Base-by-base conservation (phyloP, 2,888 invertebrate genomes). In the Sarcophaga rosellei region DNA sequence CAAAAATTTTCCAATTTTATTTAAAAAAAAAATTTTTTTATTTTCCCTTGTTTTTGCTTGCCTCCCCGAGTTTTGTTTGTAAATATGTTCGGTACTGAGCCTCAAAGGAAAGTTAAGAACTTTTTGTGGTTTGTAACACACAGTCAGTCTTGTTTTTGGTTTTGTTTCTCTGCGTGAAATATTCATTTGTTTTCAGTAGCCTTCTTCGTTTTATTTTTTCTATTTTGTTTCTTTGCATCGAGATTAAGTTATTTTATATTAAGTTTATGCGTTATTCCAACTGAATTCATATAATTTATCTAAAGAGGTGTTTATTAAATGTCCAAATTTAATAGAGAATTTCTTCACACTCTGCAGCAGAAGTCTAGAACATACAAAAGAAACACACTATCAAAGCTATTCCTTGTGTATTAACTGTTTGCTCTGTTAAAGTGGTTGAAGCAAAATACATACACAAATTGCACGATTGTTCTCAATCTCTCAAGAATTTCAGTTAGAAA, bases 21-120 rank as follows among this genome's bases (percentile, higher is more conserved):
- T 35, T 35, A 8, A 35, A 4, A 25, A 25, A 4, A 4, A 1
- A 53, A 45, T 65, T 72, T 57, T 10, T 17, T 20, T 20, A 20
- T 11, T 61, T n/a, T 21, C n/a, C 21, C 5, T 57, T 57, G 4
- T 15, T 57, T 47, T 74, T 74, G 63, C 23, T 25, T 21, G 57
- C 10, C 17, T 80, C 59, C 59, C 3, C 35, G 35, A 35, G 17
- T 53, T 53, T 53, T 53, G 63, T 61, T 47, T 23, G 4, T 62
- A 10, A 78, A 47, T 17, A 35, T 35, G 1, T 35, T 35, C 35
- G 35, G 35, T 35, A 61, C 53, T 47, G 17, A 66, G 77, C 66
- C 75, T 84, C 84, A 84, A 84, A 84, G 74, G 74, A 70, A 81
- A 75, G 75, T 79, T 84, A 75, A 84, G 82, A 84, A 84, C 79